phyloP scores from a whole-genome alignment of 2,113 vertebrate species.

The Rissa tridactyla region DNA sequence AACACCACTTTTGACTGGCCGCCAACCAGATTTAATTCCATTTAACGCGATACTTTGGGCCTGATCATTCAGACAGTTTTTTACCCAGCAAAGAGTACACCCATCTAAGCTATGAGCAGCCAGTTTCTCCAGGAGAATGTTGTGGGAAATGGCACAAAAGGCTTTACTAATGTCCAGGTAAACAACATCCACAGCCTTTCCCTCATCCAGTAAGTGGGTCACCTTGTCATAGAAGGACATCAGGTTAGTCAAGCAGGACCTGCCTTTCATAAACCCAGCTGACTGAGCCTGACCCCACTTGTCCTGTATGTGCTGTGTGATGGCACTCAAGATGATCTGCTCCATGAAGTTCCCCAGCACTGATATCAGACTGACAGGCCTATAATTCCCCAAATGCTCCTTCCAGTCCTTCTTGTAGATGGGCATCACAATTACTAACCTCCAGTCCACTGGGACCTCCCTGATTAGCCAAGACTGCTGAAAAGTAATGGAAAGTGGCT shows the following conservation, averaged over 20 bases:
- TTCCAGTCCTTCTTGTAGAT: accelerated
- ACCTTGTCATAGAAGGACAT: not conserved
- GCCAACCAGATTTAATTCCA: not conserved
- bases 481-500: not conserved
- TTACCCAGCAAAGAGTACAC: not conserved
- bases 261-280: not conserved
- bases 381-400: not conserved
- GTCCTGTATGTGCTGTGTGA: accelerated
- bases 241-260: not conserved
- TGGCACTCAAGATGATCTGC: too few species aligned
- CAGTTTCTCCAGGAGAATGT: not conserved
- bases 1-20: accelerated
- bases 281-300: not conserved
- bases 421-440: not conserved
- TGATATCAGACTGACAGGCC: not conserved
- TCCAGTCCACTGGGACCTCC: not conserved
- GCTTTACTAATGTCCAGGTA: not conserved
- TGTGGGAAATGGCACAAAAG: accelerated
- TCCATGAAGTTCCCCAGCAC: not conserved
- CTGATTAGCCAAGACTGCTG: not conserved
- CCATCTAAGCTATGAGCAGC: not conserved
- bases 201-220: not conserved
- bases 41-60: too few species aligned
- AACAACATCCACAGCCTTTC: not conserved
- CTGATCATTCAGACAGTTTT: accelerated